phyloP scores from a whole-genome alignment of 2,797 vertebrate species.

The Phalanger gymnotis region DNA sequence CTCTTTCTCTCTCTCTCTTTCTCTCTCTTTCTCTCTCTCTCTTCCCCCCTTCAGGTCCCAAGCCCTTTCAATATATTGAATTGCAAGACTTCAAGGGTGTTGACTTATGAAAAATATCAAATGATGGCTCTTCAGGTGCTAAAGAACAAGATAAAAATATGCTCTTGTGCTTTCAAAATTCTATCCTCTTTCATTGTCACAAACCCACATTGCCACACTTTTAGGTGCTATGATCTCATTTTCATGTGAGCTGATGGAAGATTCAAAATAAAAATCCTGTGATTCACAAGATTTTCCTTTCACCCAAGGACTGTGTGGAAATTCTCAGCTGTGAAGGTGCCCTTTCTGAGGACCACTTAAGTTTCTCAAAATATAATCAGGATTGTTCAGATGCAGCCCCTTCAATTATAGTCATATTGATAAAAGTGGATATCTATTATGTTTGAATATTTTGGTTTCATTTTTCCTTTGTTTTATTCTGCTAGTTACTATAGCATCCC shows the following conservation, averaged over 20 bases:
- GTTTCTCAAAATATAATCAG: constrained; percentile 20
- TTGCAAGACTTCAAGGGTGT: background rate
- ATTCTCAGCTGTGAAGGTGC: background rate
- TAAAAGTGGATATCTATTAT: background rate
- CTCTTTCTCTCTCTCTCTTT: no score
- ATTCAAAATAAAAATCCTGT: constrained; percentile 4
- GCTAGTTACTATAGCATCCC: background rate
- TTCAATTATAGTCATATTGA: constrained; percentile 28
- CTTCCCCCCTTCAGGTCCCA: background rate
- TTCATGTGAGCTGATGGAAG: background rate
- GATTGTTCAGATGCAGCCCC: background rate
- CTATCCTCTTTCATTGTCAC: background rate
- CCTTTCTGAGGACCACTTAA: constrained; percentile 25
- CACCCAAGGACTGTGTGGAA: background rate
- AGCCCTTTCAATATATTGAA: constrained; percentile 27
- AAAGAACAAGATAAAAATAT: background rate
- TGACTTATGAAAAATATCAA: constrained; percentile 49
- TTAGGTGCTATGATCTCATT: constrained; percentile 3
- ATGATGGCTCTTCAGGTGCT: background rate
- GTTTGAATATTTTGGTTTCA: background rate
- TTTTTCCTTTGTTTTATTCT: constrained; percentile 1
- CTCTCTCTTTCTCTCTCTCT: no score
- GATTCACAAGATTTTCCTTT: background rate
- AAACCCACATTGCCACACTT: constrained; percentile 23
- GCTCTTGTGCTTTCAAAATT: constrained; percentile 6